phyloP scores from a whole-genome alignment of 2,113 vertebrate species.

The Caretta caretta region DNA sequence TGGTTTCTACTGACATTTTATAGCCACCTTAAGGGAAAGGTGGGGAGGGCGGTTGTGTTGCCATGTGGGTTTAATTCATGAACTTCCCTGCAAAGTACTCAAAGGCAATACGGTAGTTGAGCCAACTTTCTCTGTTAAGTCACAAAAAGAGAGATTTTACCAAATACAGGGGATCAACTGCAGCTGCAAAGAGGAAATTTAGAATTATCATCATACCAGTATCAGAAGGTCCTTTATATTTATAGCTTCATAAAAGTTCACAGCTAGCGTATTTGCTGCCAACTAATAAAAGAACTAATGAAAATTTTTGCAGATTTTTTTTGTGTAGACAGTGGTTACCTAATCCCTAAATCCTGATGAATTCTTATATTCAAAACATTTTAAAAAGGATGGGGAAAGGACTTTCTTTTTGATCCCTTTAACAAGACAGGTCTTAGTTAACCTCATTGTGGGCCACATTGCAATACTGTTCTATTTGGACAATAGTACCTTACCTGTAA shows the following conservation, averaged over 20 bases:
- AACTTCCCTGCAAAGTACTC: slow-evolving; percentile 75
- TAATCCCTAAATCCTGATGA: slow-evolving; percentile 80
- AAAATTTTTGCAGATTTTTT: slow-evolving; percentile 78
- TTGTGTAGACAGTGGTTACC: slow-evolving; percentile 75
- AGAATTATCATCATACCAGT: slow-evolving; percentile 83
- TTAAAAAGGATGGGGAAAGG: slow-evolving; percentile 40
- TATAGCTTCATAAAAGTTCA: slow-evolving; percentile 85
- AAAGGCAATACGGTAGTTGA: slow-evolving; percentile 79
- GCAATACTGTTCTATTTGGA: neutral
- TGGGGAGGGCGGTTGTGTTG: slow-evolving; percentile 66
- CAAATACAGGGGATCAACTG: slow-evolving; percentile 80
- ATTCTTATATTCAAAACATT: slow-evolving; percentile 77
- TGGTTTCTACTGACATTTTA: slow-evolving; percentile 80
- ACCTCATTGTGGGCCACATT: slow-evolving; percentile 7
- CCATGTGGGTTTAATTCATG: slow-evolving; percentile 85
- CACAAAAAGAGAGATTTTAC: slow-evolving; percentile 68
- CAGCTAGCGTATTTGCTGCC: slow-evolving; percentile 78
- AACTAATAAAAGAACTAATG: slow-evolving; percentile 85
- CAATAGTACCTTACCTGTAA: neutral
- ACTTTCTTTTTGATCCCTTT: slow-evolving; percentile 55
- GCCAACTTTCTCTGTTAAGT: slow-evolving; percentile 79
- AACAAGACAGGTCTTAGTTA: slow-evolving; percentile 37
- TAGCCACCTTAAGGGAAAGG: slow-evolving; percentile 80
- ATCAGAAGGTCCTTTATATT: slow-evolving; percentile 86
- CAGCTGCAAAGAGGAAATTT: slow-evolving; percentile 86